A percentile compares a stretch with the other conserved stretches of the same genome.
These are phyloP conservation scores for Sebastes schlegelii DNA, from an alignment of 2,113 vertebrate genomes.

Conservation along the genomic window DNA sequence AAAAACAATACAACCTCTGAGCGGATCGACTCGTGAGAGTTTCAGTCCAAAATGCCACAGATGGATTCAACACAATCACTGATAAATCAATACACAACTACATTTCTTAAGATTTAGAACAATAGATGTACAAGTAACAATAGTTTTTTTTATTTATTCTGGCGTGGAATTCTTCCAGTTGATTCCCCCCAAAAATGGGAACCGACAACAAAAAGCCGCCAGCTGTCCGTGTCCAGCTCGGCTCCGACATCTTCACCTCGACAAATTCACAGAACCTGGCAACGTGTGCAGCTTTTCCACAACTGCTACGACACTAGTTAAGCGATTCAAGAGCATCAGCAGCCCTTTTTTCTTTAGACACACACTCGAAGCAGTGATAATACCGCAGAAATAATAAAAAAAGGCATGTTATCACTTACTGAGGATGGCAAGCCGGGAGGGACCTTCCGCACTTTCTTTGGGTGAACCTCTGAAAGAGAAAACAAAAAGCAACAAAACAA, in stretches of 20 bases:
- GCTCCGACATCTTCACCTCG: constrained; percentile 11
- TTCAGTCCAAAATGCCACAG: neutral
- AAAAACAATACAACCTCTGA: neutral
- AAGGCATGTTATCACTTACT: constrained; percentile 86
- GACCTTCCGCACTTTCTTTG: constrained; percentile 98
- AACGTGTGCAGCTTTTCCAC: constrained; percentile 12
- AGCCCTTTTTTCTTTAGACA: neutral
- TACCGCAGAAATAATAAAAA: neutral
- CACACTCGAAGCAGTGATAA: constrained; percentile 7
- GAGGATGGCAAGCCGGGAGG: constrained; percentile 97
- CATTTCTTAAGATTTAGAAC: neutral
- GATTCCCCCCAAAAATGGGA: neutral
- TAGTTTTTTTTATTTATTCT: constrained; percentile 8
- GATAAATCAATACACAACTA: neutral
- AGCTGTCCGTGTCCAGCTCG: constrained; percentile 25
- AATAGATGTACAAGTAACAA: neutral
- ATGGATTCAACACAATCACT: neutral
- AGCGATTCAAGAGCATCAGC: constrained; percentile 30
- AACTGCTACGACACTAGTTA: constrained; percentile 21
- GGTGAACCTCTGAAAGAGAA: constrained; percentile 90
- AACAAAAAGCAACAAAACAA: constrained; percentile 50
- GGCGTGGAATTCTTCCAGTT: neutral
- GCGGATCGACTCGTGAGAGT: neutral
- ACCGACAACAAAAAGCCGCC: neutral
- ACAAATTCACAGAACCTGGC: constrained; percentile 29